Percentiles rank a stretch among this genome's conserved stretches.
phyloP scores from a whole-genome alignment of 2,797 vertebrate species.

The Anabacerthia variegaticeps region DNA sequence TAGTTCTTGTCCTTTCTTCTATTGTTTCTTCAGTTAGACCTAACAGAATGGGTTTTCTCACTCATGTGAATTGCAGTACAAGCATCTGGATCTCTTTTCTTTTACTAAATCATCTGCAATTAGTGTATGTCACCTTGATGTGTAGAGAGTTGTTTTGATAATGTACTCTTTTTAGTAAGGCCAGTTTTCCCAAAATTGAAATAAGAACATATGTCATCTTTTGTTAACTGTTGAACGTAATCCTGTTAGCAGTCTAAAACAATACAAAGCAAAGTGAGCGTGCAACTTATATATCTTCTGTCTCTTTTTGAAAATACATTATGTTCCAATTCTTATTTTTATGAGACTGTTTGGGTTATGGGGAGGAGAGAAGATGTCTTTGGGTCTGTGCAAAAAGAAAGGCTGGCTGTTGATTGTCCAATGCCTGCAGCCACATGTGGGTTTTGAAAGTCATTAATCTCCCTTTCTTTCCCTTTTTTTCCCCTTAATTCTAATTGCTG shows the following conservation, averaged over 20 bases:
- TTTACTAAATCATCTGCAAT: background rate
- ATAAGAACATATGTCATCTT: background rate
- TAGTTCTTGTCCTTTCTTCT: background rate
- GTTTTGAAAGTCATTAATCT: background rate
- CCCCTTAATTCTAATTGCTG: background rate
- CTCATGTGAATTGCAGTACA: background rate
- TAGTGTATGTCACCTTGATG: background rate
- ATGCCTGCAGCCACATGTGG: background rate
- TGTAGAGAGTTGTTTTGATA: background rate
- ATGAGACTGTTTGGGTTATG: background rate
- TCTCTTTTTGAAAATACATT: background rate
- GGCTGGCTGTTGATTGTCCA: rapidly evolving
- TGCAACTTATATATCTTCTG: background rate
- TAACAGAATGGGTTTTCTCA: background rate
- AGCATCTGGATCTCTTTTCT: background rate
- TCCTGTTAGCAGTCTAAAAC: background rate
- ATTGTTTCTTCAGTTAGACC: background rate
- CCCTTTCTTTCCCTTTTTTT: no score
- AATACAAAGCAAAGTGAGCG: background rate
- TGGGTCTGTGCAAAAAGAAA: background rate
- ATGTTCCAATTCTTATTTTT: background rate
- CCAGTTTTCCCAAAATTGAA: background rate
- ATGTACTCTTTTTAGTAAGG: background rate
- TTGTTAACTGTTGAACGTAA: background rate
- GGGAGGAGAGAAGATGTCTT: background rate